Percentiles rank a stretch among this genome's conserved stretches.
Evolutionary conservation across 2,888 invertebrate genomes (phyloP).

Genomic region (Caenorhabditis afra): DNA sequence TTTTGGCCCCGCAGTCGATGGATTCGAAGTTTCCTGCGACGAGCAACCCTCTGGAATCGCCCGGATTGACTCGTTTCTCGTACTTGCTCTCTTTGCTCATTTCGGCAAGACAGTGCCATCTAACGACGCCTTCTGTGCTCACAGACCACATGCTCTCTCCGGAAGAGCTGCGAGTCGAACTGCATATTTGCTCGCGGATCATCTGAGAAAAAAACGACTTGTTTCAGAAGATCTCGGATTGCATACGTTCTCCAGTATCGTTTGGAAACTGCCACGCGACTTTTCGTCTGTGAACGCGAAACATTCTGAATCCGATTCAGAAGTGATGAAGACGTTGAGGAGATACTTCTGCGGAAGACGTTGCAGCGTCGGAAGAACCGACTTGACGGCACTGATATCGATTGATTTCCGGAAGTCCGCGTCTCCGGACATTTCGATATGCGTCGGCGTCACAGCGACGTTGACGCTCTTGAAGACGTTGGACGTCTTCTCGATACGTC

Average conservation of each 20-base stretch:
- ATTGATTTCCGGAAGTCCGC: conserved; percentile 10
- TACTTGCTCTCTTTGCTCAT: conserved; percentile 37
- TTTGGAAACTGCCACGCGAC: conserved; percentile 21
- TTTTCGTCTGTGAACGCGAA: conserved; percentile 55
- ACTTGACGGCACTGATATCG: conserved; percentile 17
- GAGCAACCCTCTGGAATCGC: conserved; percentile 29
- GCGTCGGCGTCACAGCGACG: conserved; percentile 8
- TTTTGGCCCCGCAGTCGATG: conserved; percentile 58
- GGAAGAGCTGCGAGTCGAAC: conserved; percentile 26
- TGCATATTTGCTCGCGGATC: conserved; percentile 23
- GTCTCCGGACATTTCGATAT: conserved; percentile 17
- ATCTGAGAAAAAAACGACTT: conserved; percentile 15
- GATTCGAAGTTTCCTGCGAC: conserved; percentile 55
- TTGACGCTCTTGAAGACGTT: conserved; percentile 38
- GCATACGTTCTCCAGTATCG: conserved; percentile 35
- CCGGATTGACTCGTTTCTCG: conserved; percentile 35
- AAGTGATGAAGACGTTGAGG: conserved; percentile 22
- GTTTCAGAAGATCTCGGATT: background rate
- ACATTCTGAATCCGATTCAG: conserved; percentile 21
- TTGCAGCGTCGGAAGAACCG: conserved; percentile 35
- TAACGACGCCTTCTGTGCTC: conserved; percentile 30
- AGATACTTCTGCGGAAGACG: conserved; percentile 55
- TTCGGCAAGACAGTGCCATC: conserved; percentile 57
- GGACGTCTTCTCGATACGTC: too few relatives aligned
- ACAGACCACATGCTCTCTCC: conserved; percentile 50